Conservation (phyloP, 2,113 vertebrate species). For the Brachyhypopomus occidentalis region DNA sequence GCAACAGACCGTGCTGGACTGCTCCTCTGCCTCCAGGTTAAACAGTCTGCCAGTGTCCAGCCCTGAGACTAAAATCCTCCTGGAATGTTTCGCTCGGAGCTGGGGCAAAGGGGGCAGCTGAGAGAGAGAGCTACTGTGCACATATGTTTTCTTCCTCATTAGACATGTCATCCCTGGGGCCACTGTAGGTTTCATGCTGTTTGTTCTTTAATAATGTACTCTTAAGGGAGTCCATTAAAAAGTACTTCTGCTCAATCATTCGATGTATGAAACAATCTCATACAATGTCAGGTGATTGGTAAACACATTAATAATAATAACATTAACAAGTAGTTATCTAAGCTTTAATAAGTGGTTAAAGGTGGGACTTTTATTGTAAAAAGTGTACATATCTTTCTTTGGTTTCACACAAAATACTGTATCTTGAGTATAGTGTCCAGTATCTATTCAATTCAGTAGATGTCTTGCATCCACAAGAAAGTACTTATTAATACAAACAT, state of each 20-base stretch:
- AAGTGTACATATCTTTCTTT: constrained; percentile 51
- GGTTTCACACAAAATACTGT: constrained; percentile 46
- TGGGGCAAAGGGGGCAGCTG: constrained; percentile 45
- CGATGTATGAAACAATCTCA: neutral
- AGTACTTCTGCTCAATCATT: constrained; percentile 10
- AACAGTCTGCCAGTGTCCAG: constrained; percentile 52
- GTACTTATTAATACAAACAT: constrained; percentile 7
- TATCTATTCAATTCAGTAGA: constrained; percentile 15
- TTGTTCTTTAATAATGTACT: constrained; percentile 10
- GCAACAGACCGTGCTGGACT: constrained; percentile 9
- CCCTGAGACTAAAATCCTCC: constrained; percentile 44
- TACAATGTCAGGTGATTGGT: neutral
- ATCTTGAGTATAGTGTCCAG: constrained; percentile 11
- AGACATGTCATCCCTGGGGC: constrained; percentile 28
- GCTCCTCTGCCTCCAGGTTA: constrained; percentile 4
- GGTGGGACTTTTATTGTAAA: constrained; percentile 56
- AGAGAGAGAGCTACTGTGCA: constrained; percentile 43
- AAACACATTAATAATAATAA: neutral
- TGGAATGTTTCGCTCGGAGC: constrained; percentile 54
- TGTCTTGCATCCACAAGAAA: neutral
- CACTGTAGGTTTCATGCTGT: neutral
- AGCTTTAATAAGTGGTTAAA: constrained; percentile 52
- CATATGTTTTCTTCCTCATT: constrained; percentile 51
- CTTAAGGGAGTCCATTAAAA: neutral
- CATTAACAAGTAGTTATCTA: constrained; percentile 17